A percentile compares a stretch with the other conserved stretches of the same genome.
These are phyloP conservation scores for Erythrocercus mccallii DNA, from an alignment of 2,113 vertebrate genomes.

Conservation along the genomic window DNA sequence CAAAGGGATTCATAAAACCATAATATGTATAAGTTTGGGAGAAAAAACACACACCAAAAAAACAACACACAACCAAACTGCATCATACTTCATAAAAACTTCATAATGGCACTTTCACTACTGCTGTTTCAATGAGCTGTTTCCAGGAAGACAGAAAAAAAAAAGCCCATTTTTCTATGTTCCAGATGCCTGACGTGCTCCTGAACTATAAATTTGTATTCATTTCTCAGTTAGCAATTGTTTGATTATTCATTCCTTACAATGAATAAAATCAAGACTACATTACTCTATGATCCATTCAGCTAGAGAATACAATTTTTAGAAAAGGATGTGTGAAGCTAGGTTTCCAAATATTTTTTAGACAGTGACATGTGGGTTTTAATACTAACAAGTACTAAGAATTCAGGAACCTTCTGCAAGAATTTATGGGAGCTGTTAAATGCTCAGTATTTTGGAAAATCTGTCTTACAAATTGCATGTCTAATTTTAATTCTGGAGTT, in stretches of 20 bases:
- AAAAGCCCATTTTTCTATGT: not conserved
- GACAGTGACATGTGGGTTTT: not conserved
- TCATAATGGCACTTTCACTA: not conserved
- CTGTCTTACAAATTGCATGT: not conserved
- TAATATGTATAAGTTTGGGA: fast-evolving
- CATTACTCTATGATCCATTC: not conserved
- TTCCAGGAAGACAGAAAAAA: not conserved
- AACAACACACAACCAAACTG: fast-evolving
- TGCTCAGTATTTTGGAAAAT: not conserved
- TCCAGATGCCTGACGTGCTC: not conserved
- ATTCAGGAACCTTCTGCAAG: not conserved
- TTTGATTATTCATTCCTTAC: not conserved
- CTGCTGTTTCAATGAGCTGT: not conserved
- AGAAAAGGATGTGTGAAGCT: not conserved
- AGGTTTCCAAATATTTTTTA: not conserved
- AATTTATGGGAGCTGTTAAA: not conserved
- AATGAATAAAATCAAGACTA: not conserved
- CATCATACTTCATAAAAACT: not conserved
- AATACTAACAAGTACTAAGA: not conserved
- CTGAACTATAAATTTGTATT: not conserved
- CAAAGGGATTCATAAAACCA: not conserved
- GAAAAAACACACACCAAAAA: not conserved
- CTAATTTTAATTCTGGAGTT: not conserved
- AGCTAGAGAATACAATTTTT: not conserved
- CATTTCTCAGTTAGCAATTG: not conserved